Percentiles rank a stretch among this genome's conserved stretches.
Conservation (phyloP, 2,888 invertebrate genomes). For the Papilio gigon region DNA sequence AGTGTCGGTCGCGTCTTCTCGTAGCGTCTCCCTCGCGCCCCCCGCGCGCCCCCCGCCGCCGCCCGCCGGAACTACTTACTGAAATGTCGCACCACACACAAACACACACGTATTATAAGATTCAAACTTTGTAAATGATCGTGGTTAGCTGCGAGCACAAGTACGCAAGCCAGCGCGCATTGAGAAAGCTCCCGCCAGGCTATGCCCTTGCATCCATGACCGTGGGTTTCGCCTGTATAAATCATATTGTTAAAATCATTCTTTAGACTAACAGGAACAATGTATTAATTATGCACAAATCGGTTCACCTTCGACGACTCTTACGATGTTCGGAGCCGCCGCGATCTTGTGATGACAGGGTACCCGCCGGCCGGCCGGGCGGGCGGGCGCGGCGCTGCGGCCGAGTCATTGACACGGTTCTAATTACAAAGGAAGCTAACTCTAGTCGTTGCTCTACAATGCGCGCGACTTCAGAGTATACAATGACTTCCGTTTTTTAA, state of each 20-base stretch:
- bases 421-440: conserved; percentile 13
- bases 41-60: neutral
- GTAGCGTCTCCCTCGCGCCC: neutral
- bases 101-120: neutral
- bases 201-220: too few species aligned
- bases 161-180: too few species aligned
- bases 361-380: neutral
- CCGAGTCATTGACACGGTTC: conserved; percentile 29
- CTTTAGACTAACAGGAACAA: too few species aligned
- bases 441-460: conserved; percentile 9
- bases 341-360: neutral
- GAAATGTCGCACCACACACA: conserved; percentile 20
- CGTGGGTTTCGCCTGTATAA: too few species aligned
- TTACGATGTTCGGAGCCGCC: neutral
- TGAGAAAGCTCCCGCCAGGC: too few species aligned
- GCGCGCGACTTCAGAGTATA: neutral
- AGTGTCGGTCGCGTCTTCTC: conserved; percentile 21
- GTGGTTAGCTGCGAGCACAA: neutral
- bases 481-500: neutral
- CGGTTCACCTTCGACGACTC: too few species aligned
- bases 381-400: neutral
- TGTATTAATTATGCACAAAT: too few species aligned
- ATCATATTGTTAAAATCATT: too few species aligned
- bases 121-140: neutral
- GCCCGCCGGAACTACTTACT: conserved; percentile 30